Conservation (phyloP, 2,888 invertebrate species). For the Falcaria lacertinaria region DNA sequence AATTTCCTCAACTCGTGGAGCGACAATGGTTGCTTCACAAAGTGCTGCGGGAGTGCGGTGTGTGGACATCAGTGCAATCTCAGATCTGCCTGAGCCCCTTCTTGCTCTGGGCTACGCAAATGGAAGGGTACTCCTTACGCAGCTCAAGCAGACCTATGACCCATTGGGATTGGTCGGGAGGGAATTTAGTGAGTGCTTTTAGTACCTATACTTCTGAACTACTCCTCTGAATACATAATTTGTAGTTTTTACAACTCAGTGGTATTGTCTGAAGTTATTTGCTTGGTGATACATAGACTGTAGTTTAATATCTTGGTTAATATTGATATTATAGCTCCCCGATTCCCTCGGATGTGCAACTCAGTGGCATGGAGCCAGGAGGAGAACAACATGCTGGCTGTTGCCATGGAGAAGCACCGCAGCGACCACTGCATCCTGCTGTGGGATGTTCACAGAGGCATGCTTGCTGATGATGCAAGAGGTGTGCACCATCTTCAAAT, state of each 20-base stretch:
- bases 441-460: constrained; percentile 87
- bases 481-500: constrained; percentile 42
- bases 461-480: constrained; percentile 36
- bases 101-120: constrained; percentile 93
- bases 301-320: constrained; percentile 1
- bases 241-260: too few relatives aligned
- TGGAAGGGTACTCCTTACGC: constrained; percentile 91
- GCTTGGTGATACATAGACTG: too few relatives aligned
- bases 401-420: constrained; percentile 93
- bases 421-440: constrained; percentile 93
- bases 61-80: constrained; percentile 89
- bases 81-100: constrained; percentile 86
- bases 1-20: constrained; percentile 84
- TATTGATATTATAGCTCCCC: constrained; percentile 79
- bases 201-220: too few relatives aligned
- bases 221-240: too few relatives aligned
- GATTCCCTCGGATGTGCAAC: constrained; percentile 91
- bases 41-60: constrained; percentile 92
- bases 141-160: constrained; percentile 86
- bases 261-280: too few relatives aligned
- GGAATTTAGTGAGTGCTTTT: constrained; percentile 86
- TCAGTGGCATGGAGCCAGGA: constrained; percentile 92
- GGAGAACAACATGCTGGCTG: constrained; percentile 90
- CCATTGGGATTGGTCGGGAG: constrained; percentile 84
- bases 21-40: constrained; percentile 85